phyloP scores from a whole-genome alignment of 2,113 vertebrate genomes.

The Bostrychus sinensis region DNA sequence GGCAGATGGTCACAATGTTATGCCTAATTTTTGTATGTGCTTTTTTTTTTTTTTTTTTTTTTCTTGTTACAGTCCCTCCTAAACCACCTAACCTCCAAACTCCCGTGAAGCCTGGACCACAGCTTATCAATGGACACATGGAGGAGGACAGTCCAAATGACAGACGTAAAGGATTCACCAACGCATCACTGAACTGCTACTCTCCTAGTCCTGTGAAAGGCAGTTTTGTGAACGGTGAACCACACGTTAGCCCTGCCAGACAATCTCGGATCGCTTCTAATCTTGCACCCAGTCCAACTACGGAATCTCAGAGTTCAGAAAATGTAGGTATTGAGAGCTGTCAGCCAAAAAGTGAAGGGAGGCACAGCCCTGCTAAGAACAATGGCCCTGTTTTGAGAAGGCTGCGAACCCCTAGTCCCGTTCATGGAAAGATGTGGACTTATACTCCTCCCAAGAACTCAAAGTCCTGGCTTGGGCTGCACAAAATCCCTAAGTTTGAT shows the following conservation, averaged over 20 bases:
- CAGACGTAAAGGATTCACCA: neutral
- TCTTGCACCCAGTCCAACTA: conserved; percentile 20
- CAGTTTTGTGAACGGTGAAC: conserved; percentile 14
- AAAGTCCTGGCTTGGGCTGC: conserved; percentile 52
- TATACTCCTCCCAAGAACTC: conserved; percentile 46
- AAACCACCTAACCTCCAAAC: conserved; percentile 55
- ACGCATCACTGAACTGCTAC: conserved; percentile 5
- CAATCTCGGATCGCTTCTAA: conserved; percentile 9
- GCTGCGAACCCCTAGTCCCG: conserved; percentile 54
- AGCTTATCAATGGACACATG: neutral
- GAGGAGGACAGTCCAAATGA: conserved; percentile 19
- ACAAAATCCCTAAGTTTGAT: conserved; percentile 45
- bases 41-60: neutral
- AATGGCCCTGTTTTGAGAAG: conserved; percentile 27
- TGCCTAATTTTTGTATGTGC: too few species aligned
- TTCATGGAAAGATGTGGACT: conserved; percentile 39
- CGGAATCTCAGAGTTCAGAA: conserved; percentile 51
- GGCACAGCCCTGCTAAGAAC: conserved; percentile 45
- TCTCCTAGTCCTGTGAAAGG: conserved; percentile 32
- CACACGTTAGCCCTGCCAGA: conserved; percentile 18
- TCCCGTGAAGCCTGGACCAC: conserved; percentile 9
- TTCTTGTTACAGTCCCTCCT: conserved; percentile 36
- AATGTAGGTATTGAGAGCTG: conserved; percentile 30
- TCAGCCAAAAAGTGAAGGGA: conserved; percentile 36
- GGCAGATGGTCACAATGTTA: too few species aligned